Evolutionary conservation across 2,113 vertebrate species (phyloP).

Genomic region (Crotalus horridus): DNA sequence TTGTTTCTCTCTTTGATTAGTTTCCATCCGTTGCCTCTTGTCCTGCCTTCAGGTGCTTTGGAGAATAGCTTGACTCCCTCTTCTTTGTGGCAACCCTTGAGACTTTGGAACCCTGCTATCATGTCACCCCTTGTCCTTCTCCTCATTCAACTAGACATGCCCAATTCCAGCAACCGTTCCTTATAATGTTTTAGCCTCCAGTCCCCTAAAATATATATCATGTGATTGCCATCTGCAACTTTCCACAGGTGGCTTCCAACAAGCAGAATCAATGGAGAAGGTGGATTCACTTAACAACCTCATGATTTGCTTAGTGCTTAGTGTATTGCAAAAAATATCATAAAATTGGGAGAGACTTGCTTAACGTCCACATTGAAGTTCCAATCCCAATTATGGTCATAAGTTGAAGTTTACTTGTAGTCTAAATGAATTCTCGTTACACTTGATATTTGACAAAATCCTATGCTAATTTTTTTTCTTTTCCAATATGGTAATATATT

Average conservation of each 20-base stretch:
- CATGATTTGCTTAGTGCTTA: not conserved
- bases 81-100: no score
- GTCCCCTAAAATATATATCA: not conserved
- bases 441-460: not conserved
- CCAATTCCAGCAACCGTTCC: no score
- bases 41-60: no score
- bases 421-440: not conserved
- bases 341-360: not conserved
- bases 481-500: not conserved
- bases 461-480: not conserved
- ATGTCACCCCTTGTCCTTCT: no score
- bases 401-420: not conserved
- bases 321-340: not conserved
- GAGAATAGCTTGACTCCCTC: no score
- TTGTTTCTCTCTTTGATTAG: no score
- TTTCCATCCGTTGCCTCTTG: no score
- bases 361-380: not conserved
- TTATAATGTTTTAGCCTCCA: no score
- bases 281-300: not conserved
- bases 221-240: not conserved
- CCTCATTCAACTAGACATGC: no score
- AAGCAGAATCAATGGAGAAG: not conserved
- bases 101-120: no score
- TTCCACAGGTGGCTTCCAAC: not conserved
- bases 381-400: not conserved